Conservation (phyloP, 2,888 invertebrate genomes). For the Hirtodrosophila trivittata region DNA sequence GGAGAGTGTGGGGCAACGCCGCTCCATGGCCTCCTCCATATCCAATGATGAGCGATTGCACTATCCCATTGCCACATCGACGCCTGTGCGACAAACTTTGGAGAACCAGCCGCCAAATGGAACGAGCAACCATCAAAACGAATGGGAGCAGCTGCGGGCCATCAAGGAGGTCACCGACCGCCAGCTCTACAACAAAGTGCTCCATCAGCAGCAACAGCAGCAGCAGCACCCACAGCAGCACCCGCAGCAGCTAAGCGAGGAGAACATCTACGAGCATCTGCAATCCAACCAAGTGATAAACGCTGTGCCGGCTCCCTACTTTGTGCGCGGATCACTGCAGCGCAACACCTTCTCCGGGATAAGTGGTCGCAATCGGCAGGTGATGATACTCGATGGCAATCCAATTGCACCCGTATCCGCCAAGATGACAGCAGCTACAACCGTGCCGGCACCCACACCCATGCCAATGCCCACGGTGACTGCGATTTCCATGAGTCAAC, state of each 20-base stretch:
- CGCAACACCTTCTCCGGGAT: constrained; percentile 82
- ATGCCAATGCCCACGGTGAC: not conserved
- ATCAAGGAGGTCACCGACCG: constrained; percentile 82
- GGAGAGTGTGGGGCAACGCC: constrained; percentile 60
- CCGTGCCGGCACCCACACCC: constrained; percentile 15
- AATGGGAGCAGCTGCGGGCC: constrained; percentile 82
- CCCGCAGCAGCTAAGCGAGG: constrained; percentile 60
- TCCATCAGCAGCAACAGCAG: constrained; percentile 64
- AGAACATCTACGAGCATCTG: constrained; percentile 80
- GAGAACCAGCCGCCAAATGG: constrained; percentile 4
- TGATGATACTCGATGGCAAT: constrained; percentile 74
- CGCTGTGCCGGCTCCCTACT: constrained; percentile 43
- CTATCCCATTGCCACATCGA: constrained; percentile 56
- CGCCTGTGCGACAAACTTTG: constrained; percentile 36
- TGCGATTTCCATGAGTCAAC: constrained; percentile 5
- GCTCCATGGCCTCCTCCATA: constrained; percentile 35
- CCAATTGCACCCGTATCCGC: constrained; percentile 22
- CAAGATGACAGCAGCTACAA: constrained; percentile 32
- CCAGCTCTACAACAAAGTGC: constrained; percentile 80
- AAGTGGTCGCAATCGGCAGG: constrained; percentile 71
- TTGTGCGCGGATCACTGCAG: constrained; percentile 80
- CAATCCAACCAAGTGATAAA: constrained; percentile 38
- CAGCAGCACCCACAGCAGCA: constrained; percentile 3
- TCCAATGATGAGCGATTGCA: constrained; percentile 18
- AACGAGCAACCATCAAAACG: constrained; percentile 57